Evolutionary conservation across 2,113 vertebrate species (phyloP).

Genomic region (Podiceps cristatus): DNA sequence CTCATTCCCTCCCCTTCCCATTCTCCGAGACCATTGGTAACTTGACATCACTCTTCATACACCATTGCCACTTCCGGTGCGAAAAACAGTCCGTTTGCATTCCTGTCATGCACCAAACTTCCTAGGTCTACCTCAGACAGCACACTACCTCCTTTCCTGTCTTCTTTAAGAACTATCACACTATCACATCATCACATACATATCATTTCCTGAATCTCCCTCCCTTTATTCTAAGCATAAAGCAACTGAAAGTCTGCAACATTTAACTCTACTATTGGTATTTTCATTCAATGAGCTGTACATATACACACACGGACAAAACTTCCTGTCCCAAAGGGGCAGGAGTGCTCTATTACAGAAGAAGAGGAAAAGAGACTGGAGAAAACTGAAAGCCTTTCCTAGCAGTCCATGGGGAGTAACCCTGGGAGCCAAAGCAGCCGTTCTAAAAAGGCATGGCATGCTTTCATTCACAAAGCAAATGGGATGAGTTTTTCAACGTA

Average conservation of each 20-base stretch:
- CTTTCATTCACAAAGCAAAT: background rate
- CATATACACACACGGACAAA: background rate
- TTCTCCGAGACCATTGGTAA: background rate
- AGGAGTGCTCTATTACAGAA: background rate
- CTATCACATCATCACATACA: accelerated
- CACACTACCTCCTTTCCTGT: background rate
- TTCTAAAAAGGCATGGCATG: background rate
- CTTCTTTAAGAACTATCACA: background rate
- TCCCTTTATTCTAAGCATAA: background rate
- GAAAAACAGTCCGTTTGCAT: background rate
- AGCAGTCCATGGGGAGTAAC: accelerated
- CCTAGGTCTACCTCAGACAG: background rate
- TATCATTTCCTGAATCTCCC: background rate
- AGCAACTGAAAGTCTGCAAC: background rate
- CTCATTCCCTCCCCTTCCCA: background rate
- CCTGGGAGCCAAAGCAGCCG: background rate
- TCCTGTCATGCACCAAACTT: background rate
- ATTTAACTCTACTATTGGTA: background rate
- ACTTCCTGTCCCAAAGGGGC: background rate
- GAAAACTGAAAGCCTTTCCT: too few relatives aligned
- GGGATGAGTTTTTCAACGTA: background rate
- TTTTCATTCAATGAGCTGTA: accelerated
- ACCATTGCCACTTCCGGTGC: background rate
- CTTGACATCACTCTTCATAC: background rate
- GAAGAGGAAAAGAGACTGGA: too few relatives aligned